phyloP scores from a whole-genome alignment of 2,113 vertebrate species.

The Pachyramphus minor region DNA sequence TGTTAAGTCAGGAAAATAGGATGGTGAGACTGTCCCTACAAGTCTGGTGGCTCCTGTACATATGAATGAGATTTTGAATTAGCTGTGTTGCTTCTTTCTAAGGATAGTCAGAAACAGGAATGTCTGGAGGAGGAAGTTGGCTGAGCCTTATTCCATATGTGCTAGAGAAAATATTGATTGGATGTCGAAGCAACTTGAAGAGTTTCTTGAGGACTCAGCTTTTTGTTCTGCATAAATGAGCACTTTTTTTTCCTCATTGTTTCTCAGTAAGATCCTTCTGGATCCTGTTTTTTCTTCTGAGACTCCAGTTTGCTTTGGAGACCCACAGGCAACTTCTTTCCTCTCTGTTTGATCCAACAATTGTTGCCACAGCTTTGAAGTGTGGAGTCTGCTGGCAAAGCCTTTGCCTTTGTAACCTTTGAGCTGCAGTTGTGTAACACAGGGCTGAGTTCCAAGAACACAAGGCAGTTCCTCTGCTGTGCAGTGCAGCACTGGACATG shows the following conservation, averaged over 20 bases:
- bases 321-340: conserved; percentile 37
- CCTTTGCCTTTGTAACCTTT: conserved; percentile 22
- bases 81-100: neutral
- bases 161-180: conserved; percentile 52
- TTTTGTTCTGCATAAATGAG: conserved; percentile 43
- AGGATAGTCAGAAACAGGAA: conserved; percentile 1
- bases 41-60: neutral
- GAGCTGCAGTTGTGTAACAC: conserved; percentile 24
- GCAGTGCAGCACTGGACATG: neutral
- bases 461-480: neutral
- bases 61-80: conserved; percentile 9
- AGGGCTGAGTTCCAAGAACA: neutral
- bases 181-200: conserved; percentile 27
- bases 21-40: neutral
- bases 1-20: neutral
- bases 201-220: neutral
- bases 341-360: conserved; percentile 47
- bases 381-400: conserved; percentile 20
- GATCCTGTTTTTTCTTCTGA: conserved; percentile 38
- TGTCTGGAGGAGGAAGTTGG: conserved; percentile 50
- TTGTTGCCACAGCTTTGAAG: conserved; percentile 50
- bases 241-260: neutral
- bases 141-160: conserved; percentile 26
- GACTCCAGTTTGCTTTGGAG: neutral
- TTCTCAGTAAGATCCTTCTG: conserved; percentile 16